phyloP scores from a whole-genome alignment of 2,888 invertebrate species.

The Zygaena filipendulae region DNA sequence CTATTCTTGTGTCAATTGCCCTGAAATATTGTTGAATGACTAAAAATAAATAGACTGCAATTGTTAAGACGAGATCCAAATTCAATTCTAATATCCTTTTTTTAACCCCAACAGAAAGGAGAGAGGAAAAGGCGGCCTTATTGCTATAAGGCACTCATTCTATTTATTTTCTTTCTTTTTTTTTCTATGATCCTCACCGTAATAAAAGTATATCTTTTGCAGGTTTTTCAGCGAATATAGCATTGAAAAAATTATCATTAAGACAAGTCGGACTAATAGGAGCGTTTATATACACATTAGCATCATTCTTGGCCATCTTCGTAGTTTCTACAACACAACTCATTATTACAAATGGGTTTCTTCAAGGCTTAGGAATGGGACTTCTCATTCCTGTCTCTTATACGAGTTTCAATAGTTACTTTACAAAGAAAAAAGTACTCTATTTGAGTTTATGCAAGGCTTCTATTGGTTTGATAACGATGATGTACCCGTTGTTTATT shows the following conservation, averaged over 20 bases:
- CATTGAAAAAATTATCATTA: constrained; percentile 72
- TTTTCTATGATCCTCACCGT: too few relatives aligned
- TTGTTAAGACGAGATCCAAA: too few relatives aligned
- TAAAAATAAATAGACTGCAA: too few relatives aligned
- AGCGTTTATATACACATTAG: constrained; percentile 70
- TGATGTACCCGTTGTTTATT: constrained; percentile 74
- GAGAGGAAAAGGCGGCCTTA: too few relatives aligned
- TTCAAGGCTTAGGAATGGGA: constrained; percentile 76
- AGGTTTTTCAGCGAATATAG: constrained; percentile 76
- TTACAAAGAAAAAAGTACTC: constrained; percentile 74
- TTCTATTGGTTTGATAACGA: constrained; percentile 73
- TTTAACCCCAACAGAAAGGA: too few relatives aligned
- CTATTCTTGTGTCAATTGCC: too few relatives aligned
- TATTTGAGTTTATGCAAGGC: constrained; percentile 79
- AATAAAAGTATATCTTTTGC: constrained; percentile 23
- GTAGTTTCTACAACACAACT: constrained; percentile 72
- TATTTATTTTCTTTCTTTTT: too few relatives aligned
- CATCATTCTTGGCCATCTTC: constrained; percentile 72
- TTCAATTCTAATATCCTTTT: too few relatives aligned
- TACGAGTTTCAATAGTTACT: constrained; percentile 80
- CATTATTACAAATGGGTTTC: constrained; percentile 72
- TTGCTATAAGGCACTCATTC: too few relatives aligned
- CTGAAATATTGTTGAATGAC: too few relatives aligned
- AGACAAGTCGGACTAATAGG: constrained; percentile 75
- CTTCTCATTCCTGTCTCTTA: constrained; percentile 78